Percentiles rank a stretch among this genome's conserved stretches.
Evolutionary conservation across 1,140 invertebrate genomes (phyloP).

Genomic region (Leptinotarsa texana): DNA sequence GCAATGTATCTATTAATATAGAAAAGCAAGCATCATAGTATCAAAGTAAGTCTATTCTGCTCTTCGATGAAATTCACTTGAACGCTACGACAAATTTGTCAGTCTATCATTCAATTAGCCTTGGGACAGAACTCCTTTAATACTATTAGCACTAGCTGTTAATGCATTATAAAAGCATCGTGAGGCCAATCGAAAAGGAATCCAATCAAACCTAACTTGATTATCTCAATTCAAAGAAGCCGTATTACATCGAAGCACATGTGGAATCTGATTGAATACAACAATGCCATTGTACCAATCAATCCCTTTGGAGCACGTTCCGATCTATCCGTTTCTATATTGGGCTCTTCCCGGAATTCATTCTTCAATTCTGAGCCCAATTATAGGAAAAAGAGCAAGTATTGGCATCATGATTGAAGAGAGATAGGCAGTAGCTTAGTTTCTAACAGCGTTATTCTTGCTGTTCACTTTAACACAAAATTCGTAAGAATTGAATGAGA

Average conservation of each 20-base stretch:
- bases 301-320: neutral
- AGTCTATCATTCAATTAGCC: no score
- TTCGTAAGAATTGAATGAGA: no score
- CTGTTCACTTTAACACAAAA: no score
- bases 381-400: neutral
- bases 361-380: neutral
- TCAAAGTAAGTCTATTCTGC: no score
- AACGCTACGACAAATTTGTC: no score
- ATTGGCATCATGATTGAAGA: neutral
- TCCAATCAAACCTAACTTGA: slow-evolving; percentile 20
- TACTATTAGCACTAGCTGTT: neutral
- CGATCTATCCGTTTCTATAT: neutral
- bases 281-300: slow-evolving; percentile 15
- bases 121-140: no score
- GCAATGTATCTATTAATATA: no score
- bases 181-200: slow-evolving; percentile 4
- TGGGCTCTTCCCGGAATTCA: neutral
- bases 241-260: slow-evolving; percentile 15
- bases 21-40: no score
- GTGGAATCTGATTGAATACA: slow-evolving; percentile 24
- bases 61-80: no score
- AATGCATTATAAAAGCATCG: neutral
- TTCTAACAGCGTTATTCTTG: neutral
- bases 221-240: slow-evolving; percentile 17
- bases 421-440: neutral